Conservation (phyloP, 2,113 vertebrate genomes). For the Vicugna pacos region DNA sequence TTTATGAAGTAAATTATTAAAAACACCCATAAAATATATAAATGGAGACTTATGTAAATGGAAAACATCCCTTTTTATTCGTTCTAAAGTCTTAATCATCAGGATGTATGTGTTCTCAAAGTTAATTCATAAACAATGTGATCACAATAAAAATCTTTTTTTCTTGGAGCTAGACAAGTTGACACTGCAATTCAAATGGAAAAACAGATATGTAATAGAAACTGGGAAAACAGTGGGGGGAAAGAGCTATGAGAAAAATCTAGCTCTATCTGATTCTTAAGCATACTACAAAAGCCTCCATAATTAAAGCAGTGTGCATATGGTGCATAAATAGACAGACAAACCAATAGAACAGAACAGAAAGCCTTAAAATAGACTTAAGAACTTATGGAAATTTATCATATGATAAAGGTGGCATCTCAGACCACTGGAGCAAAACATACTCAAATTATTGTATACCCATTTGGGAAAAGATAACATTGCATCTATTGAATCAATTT, state of each 20-base stretch:
- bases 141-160: not conserved
- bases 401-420: not conserved
- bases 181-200: not conserved
- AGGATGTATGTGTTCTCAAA: not conserved
- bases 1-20: not conserved
- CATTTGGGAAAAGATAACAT: not conserved
- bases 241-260: not conserved
- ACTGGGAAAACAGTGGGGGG: not conserved
- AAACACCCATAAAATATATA: not conserved
- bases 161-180: not conserved
- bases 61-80: not conserved
- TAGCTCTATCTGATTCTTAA: not conserved
- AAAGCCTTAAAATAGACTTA: not conserved
- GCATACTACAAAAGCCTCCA: not conserved
- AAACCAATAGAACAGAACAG: not conserved
- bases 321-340: not conserved
- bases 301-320: not conserved
- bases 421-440: not conserved
- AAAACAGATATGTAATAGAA: not conserved
- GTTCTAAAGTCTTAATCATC: slow-evolving; percentile 6
- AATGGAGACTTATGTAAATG: not conserved
- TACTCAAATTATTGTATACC: not conserved
- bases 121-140: not conserved
- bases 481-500: not conserved
- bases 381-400: not conserved